A percentile compares a stretch with the other conserved stretches of the same genome.
These are phyloP conservation scores for Rhea americana DNA, from an alignment of 2,113 vertebrate species.

Conservation along the genomic window DNA sequence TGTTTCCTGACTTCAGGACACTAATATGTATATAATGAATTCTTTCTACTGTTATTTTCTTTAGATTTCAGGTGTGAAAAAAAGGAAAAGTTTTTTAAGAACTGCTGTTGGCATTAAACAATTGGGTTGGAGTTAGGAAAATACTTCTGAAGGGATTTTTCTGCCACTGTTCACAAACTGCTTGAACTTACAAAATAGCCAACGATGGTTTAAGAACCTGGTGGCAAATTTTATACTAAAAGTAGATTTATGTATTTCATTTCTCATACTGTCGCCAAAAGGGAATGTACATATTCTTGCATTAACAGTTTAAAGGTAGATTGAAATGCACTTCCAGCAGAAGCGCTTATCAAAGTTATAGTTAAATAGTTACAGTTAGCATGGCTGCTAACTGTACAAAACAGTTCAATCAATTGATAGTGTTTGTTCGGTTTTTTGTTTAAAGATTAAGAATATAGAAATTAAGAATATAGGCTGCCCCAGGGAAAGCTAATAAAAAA, in stretches of 20 bases:
- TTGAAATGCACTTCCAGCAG: constrained; percentile 6
- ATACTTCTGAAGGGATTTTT: constrained; percentile 41
- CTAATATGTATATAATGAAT: constrained; percentile 57
- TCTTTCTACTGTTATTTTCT: constrained; percentile 44
- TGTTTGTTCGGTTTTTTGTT: neutral
- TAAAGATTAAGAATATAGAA: neutral
- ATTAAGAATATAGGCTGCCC: neutral
- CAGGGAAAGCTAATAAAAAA: neutral
- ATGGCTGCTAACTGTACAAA: neutral
- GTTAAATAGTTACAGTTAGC: neutral
- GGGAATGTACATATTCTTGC: neutral
- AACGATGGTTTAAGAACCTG: constrained; percentile 4
- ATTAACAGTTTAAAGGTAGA: constrained; percentile 21
- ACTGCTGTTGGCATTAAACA: constrained; percentile 53
- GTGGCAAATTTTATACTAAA: constrained; percentile 10
- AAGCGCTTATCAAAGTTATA: neutral
- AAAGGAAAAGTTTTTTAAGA: constrained; percentile 25
- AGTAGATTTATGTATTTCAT: constrained; percentile 8
- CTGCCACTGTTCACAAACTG: neutral
- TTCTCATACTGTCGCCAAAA: constrained; percentile 24
- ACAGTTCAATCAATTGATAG: neutral
- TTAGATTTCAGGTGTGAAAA: constrained; percentile 48
- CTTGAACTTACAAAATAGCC: constrained; percentile 19
- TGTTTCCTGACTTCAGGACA: constrained; percentile 51
- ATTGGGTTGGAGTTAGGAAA: constrained; percentile 40